These are phyloP conservation scores for Melanotaenia boesemani DNA, from an alignment of 2,797 vertebrate species.

Conservation along the genomic window DNA sequence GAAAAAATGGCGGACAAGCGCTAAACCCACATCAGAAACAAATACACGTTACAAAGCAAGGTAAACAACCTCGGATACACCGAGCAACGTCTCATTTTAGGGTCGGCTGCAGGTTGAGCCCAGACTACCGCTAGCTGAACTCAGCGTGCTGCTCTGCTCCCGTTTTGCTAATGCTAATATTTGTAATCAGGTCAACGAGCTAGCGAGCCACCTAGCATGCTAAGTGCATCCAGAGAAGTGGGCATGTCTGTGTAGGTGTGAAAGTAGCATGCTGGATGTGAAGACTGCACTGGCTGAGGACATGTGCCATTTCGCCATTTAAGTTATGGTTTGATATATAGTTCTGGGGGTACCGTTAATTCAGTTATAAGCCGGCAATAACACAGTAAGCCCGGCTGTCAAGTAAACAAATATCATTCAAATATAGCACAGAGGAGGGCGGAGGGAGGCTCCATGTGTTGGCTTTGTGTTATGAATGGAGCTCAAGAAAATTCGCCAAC, in stretches of 20 bases:
- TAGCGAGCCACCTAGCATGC: constrained; percentile 70
- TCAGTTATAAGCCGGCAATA: neutral
- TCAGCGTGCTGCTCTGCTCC: constrained; percentile 31
- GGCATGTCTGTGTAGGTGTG: constrained; percentile 61
- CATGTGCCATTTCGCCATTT: neutral
- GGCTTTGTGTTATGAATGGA: constrained; percentile 72
- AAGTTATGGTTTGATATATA: neutral
- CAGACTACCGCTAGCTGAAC: constrained; percentile 9
- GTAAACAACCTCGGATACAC: constrained; percentile 71
- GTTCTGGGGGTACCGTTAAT: neutral
- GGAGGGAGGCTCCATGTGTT: constrained; percentile 44
- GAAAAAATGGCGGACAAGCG: constrained; percentile 84
- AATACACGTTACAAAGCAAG: constrained; percentile 78
- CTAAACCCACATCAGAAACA: constrained; percentile 81
- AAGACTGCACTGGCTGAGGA: constrained; percentile 19
- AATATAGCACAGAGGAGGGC: constrained; percentile 9
- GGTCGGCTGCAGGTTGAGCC: constrained; percentile 30
- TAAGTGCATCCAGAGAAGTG: constrained; percentile 54
- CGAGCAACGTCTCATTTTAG: constrained; percentile 36
- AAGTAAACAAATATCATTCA: constrained; percentile 36
- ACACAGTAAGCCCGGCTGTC: constrained; percentile 20
- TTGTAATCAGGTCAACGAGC: constrained; percentile 54
- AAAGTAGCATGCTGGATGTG: constrained; percentile 56
- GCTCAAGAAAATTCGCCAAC: constrained; percentile 10
- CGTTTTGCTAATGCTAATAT: constrained; percentile 62